phyloP scores from a whole-genome alignment of 2,797 vertebrate species.

The Microcaecilia unicolor region DNA sequence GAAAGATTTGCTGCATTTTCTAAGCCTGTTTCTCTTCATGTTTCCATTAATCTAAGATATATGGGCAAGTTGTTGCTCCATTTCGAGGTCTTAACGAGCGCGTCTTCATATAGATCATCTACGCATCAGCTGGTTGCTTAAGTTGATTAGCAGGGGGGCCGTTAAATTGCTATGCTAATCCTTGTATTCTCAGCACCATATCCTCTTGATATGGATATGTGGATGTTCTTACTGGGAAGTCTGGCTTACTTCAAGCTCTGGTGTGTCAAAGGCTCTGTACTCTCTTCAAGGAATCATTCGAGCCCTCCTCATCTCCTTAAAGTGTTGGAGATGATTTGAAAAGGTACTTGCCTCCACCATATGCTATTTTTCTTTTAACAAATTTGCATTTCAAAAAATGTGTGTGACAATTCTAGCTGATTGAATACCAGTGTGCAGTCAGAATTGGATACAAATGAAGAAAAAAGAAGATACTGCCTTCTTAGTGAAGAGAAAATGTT shows the following conservation, averaged over 20 bases:
- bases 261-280: conserved; percentile 47
- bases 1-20: neutral
- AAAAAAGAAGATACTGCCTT: conserved; percentile 40
- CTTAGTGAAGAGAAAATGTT: conserved; percentile 50
- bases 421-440: conserved; percentile 57
- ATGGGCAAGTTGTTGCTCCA: conserved; percentile 13
- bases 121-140: conserved; percentile 41
- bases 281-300: conserved; percentile 55
- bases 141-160: conserved; percentile 46
- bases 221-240: conserved; percentile 31
- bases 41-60: neutral
- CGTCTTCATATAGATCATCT: conserved; percentile 13
- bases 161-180: conserved; percentile 55
- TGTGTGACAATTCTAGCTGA: conserved; percentile 49
- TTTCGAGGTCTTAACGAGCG: conserved; percentile 2
- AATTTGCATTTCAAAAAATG: conserved; percentile 70
- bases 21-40: neutral
- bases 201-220: conserved; percentile 51
- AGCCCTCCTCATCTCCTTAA: conserved; percentile 39
- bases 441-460: conserved; percentile 41
- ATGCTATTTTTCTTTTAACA: conserved; percentile 62
- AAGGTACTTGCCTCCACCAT: conserved; percentile 59
- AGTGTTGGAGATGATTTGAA: conserved; percentile 52
- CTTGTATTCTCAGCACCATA: conserved; percentile 31
- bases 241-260: conserved; percentile 55